Base-by-base conservation (phyloP, 1,140 invertebrate genomes). In the Trissolcus basalis region DNA sequence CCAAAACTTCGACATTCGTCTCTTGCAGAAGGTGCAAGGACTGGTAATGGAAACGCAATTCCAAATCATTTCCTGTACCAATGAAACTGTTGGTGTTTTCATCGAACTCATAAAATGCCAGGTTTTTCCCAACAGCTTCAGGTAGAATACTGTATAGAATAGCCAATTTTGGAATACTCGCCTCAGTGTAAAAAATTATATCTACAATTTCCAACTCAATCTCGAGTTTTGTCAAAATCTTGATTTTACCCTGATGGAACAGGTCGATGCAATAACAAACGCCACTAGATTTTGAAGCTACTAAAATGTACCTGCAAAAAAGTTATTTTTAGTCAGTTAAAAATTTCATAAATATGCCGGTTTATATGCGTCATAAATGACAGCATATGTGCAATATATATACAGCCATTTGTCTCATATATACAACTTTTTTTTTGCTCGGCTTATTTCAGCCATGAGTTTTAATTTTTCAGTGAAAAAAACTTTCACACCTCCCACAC, bases 191-290 rank as follows among this genome's bases (percentile, higher is more conserved):
- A 10, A 85, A 53, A 0, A 83, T 0, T 6, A 83, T 43, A 49
- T 88, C 87, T 6, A 35, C 32, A 32, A 87, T 73, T 36, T 32
- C 4, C 14, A 19, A 67, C 0, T 39, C 32, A 0, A 51, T 51
- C 27, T 36, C 35, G 0, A 87, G 3, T 54, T 64, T 47, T 10
- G 60, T 58, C 14, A 81, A 45, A 2, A 83, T 69, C 0, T 60
- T 45, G 13, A 82, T 82, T 3, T 58, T 39, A 7, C 68, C 64
- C 1, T 63, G n/a, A 9, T 16, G 12, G 10, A 45, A 77, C 9
- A 84, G 33, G 4, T 35, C 78, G 1, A 88, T 27, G 33, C 83
- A 82, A 47, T 74, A 88, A 27, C 84, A 84, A n/a, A 69, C 50
- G 0, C 86, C 86, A 0, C 36, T 35, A 7, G 15, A 51, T 54